Evolutionary conservation across 2,888 invertebrate species (phyloP), one percentile per base, ranked within the genome.

Genomic region (Alitta virens): DNA sequence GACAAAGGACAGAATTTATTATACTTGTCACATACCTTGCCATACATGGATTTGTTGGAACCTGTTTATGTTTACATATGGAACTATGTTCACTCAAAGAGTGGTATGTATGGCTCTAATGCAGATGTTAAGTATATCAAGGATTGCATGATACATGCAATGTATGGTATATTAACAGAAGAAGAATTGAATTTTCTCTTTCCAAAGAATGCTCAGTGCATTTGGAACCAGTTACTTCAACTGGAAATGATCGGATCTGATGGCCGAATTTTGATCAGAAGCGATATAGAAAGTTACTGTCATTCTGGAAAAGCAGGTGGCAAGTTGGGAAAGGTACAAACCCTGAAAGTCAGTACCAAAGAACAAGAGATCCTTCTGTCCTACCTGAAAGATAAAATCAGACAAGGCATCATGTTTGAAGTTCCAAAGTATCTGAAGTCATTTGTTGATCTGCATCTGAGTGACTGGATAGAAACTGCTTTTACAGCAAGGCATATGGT

Each of bases 401-500:
- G 23, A 52, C 23, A 52, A 16, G 16, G 3, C 14, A 12, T 50
- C 12, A 16, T 18, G 14, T 3, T 60, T 16, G 1, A 59, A 26
- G 16, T 58, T 40, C 55, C 60, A 16, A 27, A 25, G 7, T n/a
- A 57, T 56, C 38, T 60, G 51, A n/a, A 21, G 25, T 2, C 27
- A n/a, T 68, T 54, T 56, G 55, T 62, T n/a, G 46, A 61, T 25
- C 59, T 56, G 23, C 54, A 60, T 43, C 24, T 53, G 43, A 1
- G n/a, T 0, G 42, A 46, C 18, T 71, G 68, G 63, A 57, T 71
- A 12, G 33, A 43, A n/a, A 70, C 62, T 61, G 66, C 70, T 0
- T 57, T 71, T 7, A 56, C 54, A 38, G 70, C 70, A 43, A 54
- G 61, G 33, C 26, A 59, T 18, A 63, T 66, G 55, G 43, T 49